Evolutionary conservation across 2,888 invertebrate species (phyloP), one percentile per base, ranked within the genome.

Genomic region (Flexamia atlantica): DNA sequence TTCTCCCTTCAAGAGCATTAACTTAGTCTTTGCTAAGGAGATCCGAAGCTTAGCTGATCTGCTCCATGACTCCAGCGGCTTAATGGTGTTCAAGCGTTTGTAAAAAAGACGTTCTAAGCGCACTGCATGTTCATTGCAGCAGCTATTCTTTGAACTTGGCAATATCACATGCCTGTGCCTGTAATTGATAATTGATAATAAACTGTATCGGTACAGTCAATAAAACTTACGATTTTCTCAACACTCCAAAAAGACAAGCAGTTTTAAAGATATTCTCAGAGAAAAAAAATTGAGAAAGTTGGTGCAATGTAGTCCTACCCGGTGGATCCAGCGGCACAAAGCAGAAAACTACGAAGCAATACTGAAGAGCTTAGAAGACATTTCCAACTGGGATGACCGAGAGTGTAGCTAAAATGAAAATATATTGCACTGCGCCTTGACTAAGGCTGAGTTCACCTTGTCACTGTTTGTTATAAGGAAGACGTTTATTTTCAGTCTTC

Each of bases 131-230:
- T n/a, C 85, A 28, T 40, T 84, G 82, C 79, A 74, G 70, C 40
- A 64, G 80, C 23, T 82, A 85, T 68, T 82, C 81, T 17, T 60
- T 85, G n/a, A 84, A 84, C 30, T 42, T 82, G n/a, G 83, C 83
- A 2, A 74, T 85, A 72, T 84, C 76, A 46, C 50, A 68, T 72
- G 32, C 81, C 36, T 68, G 64, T 30, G 25, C 28, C n/a, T 10
- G 53, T 28, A 80, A n/a, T n/a, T n/a, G n/a, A n/a, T n/a, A 10
- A 9, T 53, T 80, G 20, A 30, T 80, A 5, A 80, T 28, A 53
- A 80, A 80, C 30, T 80, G 80, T 20, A 25, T 80, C 12, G 57
- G 80, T 50, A 80, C 28, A 30, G 80, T 80, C 1, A 57, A 30
- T 36, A 80, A 80, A 30, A 28, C 28, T 3, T 80, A 80, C 23